Conservation (phyloP, 2,113 vertebrate genomes). For the Trinectes maculatus region DNA sequence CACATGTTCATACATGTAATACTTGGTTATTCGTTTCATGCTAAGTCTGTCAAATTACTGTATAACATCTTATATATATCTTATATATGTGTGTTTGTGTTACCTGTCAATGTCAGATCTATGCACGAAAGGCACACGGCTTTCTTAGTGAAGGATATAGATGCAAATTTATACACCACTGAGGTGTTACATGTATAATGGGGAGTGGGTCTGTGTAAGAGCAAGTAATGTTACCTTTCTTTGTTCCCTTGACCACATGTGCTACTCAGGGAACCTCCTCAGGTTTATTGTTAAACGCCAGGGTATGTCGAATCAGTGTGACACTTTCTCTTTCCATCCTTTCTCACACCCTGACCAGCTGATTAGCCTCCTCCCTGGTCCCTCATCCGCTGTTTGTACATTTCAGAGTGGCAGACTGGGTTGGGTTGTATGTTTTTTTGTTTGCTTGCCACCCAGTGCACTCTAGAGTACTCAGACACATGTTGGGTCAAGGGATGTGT, state of each 20-base stretch:
- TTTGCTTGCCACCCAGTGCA: conserved; percentile 19
- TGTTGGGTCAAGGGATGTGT: conserved; percentile 20
- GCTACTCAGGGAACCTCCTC: conserved; percentile 81
- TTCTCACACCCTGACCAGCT: conserved; percentile 40
- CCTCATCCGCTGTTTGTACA: conserved; percentile 41
- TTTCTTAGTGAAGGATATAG: conserved; percentile 38
- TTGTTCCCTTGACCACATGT: conserved; percentile 69
- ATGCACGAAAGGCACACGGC: conserved; percentile 3
- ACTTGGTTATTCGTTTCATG: not conserved
- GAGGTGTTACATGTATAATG: conserved; percentile 12
- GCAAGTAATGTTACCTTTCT: conserved; percentile 72
- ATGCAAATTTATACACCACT: conserved; percentile 17
- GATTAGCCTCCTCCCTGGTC: conserved; percentile 42
- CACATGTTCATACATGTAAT: conserved; percentile 4
- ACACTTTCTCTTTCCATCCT: conserved; percentile 32
- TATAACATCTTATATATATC: not conserved
- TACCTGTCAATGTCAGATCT: conserved; percentile 14
- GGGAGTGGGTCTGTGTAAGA: conserved; percentile 44
- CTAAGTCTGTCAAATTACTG: not conserved
- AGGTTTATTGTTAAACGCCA: conserved; percentile 78
- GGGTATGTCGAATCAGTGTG: conserved; percentile 73
- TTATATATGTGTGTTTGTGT: not conserved
- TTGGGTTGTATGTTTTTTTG: conserved; percentile 15
- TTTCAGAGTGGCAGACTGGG: conserved; percentile 22
- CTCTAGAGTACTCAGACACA: conserved; percentile 53